Base-by-base conservation (phyloP, 2,797 vertebrate species). In the Harpagifer antarcticus region DNA sequence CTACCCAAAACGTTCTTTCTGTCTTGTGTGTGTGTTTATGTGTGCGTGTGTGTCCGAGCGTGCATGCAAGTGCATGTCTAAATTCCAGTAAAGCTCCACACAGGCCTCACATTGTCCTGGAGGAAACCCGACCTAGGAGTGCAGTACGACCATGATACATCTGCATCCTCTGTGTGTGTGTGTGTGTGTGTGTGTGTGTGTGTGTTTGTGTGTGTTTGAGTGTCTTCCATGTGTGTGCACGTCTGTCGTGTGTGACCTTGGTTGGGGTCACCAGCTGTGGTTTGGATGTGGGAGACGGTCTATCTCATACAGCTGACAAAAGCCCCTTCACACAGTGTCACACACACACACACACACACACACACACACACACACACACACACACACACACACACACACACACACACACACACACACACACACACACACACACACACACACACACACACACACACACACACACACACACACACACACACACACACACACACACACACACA, bases 71-170 rank as follows among this genome's bases (percentile, higher is more conserved):
- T 85, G 82, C 78, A 84, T 80, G 79, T 85, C 86, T 74, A 70
- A 90, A 94, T 94, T 95, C 93, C 92, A 91, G 79, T 72, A 37
- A 64, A 74, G 84, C 83, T 84, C 83, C 52, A 81, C 90, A 95
- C 93, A 95, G 92, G 87, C 90, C 79, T 88, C 78, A 88, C 92
- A 94, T 95, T 95, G 94, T 95, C 94, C 88, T 68, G 79, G 77
- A 83, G 91, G 95, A 95, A 95, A 95, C 91, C 88, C 80, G 93
- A 95, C 91, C 93, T 87, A 60, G 56, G 81, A 83, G 88, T 78
- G 72, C 86, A 80, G 77, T 76, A 66, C 76, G 86, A 83, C 86
- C 87, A 56, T 64, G 79, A 89, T 91, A 86, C 88, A 92, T 94
- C 90, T 91, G 88, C 83, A 89, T 80, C 68, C 82, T 67, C 44